phyloP scores from a whole-genome alignment of 2,797 vertebrate genomes.

The Pseudomugil tenellus region DNA sequence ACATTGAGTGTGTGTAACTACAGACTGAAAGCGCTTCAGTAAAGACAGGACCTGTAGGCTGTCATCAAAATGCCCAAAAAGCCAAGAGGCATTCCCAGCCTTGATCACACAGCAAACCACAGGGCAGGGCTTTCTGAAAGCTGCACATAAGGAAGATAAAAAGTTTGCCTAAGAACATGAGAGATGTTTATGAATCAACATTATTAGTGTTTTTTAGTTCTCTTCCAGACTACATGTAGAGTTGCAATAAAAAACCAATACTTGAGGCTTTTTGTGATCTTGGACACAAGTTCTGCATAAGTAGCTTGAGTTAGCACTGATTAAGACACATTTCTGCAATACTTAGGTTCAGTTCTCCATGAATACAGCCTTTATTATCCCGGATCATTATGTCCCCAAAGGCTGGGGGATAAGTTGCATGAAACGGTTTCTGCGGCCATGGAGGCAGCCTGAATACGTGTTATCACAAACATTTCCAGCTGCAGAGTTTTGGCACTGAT shows the following conservation, averaged over 20 bases:
- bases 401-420: conserved; percentile 32
- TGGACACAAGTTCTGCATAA: conserved; percentile 1
- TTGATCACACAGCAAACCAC: conserved; percentile 60
- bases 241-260: not conserved
- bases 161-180: conserved; percentile 20
- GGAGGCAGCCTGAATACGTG: conserved; percentile 30
- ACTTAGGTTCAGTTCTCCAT: conserved; percentile 34
- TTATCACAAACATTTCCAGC: conserved; percentile 44
- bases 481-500: conserved; percentile 33
- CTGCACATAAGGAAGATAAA: conserved; percentile 24
- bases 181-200: not conserved
- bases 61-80: conserved; percentile 68
- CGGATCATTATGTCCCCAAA: conserved; percentile 33
- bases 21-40: conserved; percentile 60
- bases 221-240: not conserved
- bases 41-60: conserved; percentile 66
- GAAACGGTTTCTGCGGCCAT: conserved; percentile 13
- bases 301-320: not conserved
- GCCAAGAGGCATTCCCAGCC: conserved; percentile 57
- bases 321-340: conserved; percentile 8
- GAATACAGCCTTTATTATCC: conserved; percentile 34
- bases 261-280: not conserved
- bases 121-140: conserved; percentile 44
- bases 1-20: conserved; percentile 57
- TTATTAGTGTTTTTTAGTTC: not conserved